phyloP scores from a whole-genome alignment of 2,888 invertebrate genomes.

The Catocala nupta region DNA sequence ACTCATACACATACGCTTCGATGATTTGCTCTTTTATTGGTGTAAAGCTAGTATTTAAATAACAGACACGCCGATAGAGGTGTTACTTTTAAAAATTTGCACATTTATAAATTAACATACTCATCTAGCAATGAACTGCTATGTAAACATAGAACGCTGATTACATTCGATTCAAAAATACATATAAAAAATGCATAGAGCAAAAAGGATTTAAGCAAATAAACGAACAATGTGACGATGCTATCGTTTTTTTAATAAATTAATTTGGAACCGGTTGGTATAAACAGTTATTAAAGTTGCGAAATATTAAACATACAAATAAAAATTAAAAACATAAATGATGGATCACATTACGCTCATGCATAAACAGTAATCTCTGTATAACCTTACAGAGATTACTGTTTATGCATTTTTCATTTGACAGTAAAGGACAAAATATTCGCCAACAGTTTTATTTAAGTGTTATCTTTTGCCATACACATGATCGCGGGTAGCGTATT shows the following conservation, averaged over 20 bases:
- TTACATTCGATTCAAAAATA: neutral
- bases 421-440: slow-evolving; percentile 38
- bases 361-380: slow-evolving; percentile 29
- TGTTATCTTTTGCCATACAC: slow-evolving; percentile 7
- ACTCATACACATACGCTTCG: no score
- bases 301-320: slow-evolving; percentile 14
- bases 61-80: slow-evolving; percentile 1
- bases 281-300: slow-evolving; percentile 13
- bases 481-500: slow-evolving; percentile 4
- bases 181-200: neutral
- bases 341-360: slow-evolving; percentile 33
- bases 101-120: slow-evolving; percentile 1
- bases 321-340: slow-evolving; percentile 20
- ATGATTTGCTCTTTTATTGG: no score
- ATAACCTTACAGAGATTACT: no score
- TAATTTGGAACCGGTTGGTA: slow-evolving; percentile 15
- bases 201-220: neutral
- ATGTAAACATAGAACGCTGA: neutral
- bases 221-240: neutral
- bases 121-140: neutral
- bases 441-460: slow-evolving; percentile 13
- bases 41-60: neutral
- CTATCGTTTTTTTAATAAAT: slow-evolving; percentile 2
- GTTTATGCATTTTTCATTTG: slow-evolving; percentile 45
- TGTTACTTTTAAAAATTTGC: neutral